These are phyloP conservation scores for Actinemys pallida DNA, from an alignment of 2,113 vertebrate genomes.

Conservation along the genomic window DNA sequence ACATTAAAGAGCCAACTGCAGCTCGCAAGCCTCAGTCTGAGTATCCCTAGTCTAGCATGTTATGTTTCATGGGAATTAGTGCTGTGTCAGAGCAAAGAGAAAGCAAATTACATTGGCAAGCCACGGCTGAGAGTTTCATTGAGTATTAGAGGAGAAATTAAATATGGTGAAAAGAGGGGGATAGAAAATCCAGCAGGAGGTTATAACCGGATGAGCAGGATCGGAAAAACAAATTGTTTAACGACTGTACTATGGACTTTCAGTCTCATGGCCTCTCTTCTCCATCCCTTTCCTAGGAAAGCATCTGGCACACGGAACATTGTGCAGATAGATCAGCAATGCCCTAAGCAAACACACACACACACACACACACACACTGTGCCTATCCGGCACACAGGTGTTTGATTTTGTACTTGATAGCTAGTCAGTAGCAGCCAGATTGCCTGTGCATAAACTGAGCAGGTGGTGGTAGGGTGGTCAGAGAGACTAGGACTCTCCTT, in stretches of 20 bases:
- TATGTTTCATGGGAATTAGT: fast-evolving
- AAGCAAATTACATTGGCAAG: background rate
- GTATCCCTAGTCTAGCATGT: too few species aligned
- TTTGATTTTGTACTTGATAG: background rate
- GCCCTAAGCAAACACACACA: background rate
- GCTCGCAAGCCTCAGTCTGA: too few species aligned
- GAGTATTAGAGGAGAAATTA: background rate
- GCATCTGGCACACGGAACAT: background rate
- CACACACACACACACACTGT: too few species aligned
- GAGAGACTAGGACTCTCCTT: background rate
- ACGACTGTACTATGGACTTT: background rate
- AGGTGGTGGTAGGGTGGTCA: background rate
- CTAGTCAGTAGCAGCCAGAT: background rate
- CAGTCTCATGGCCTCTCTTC: background rate
- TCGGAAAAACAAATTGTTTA: background rate
- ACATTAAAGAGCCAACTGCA: too few species aligned
- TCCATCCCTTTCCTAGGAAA: background rate
- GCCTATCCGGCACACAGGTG: background rate
- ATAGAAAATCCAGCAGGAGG: fast-evolving
- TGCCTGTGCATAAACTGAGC: background rate
- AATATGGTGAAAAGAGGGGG: background rate
- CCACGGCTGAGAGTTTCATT: background rate
- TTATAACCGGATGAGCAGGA: fast-evolving
- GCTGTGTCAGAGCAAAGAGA: background rate
- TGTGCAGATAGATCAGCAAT: background rate